Base-by-base conservation (phyloP, 2,113 vertebrate species). In the Xiphophorus maculatus region DNA sequence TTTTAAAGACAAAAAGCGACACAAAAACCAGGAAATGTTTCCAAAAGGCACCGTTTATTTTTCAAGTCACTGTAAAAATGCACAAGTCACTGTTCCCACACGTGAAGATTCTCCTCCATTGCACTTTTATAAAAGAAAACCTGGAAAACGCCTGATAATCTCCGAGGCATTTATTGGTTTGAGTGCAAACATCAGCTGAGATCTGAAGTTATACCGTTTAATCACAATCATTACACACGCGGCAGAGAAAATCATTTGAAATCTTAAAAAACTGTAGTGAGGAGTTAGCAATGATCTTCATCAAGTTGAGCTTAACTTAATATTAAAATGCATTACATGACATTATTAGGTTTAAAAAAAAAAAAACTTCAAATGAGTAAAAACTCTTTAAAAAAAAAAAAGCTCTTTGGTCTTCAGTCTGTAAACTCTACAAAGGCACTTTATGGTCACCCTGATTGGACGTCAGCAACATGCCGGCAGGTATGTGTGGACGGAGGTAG, bases 361-460 rank as follows among this genome's bases (percentile, higher is more conserved):
- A 35, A 35, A 35, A 35, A 35, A 37, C 19, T 54, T 42, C 42
- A 22, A 12, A 65, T 60, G 22, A 28, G 11, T 69, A 66, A 33
- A 75, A 71, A 63, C 9, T 5, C 66, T 32, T 30, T 10, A 37
- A 37, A 37, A 37, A 30, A 3, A 60, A 37, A 72, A 63, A 22
- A 58, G 1, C 65, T 79, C 29, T 84, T 87, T 88, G 78, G 87
- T 76, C 3, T 84, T 73, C 22, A 82, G 78, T 82, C 12, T 82
- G 83, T 90, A 90, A 93, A 94, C 90, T 73, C 82, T 22, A 65
- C 76, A 66, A 79, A 87, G 78, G 63, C 81, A 82, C 64, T 22
- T 12, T 3, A 25, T 28, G 62, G 73, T 17, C 54, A 29, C 54
- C 27, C 4, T 35, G 69, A 42, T 60, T 76, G 60, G 37, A 42